Evolutionary conservation across 2,888 invertebrate genomes (phyloP), one percentile per base, ranked within the genome.

Genomic region (Bhutanitis thaidina): DNA sequence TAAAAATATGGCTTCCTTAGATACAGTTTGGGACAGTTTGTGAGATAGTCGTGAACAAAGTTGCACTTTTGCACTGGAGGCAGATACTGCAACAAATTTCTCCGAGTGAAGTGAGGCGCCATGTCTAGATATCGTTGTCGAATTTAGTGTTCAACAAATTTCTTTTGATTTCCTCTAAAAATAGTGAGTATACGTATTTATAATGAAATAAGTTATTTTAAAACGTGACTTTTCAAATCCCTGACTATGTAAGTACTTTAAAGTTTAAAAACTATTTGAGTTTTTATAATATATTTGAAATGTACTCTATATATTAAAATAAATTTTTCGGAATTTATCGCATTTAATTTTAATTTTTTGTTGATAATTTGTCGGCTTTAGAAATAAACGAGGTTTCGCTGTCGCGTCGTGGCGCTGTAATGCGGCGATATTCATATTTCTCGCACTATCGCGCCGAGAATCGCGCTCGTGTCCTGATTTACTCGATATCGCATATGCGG

Each of bases 381-480:
- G 27, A 7, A 20, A 27, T 27, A 8, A 27, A 67, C 55, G 58
- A 63, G 53, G 54, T 37, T 45, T 53, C 52, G 57, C 49, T 40
- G 49, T 55, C 52, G 54, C 62, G 60, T 54, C 61, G 59, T 61
- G 59, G 67, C 65, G 60, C 60, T 65, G 69, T 77, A 78, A 76
- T 74, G 72, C 77, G 73, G 69, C 77, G 72, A 80, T 83, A 74
- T 81, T 75, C 81, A 81, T 86, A 83, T 77, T 76, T 87, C 74
- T 83, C 67, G 56, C 61, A 68, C 55, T 80, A 85, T 85, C 84
- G 69, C 71, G 60, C 64, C 63, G 69, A 66, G 71, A 67, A 82
- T 85, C 81, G 71, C 67, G 64, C 63, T 65, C 72, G 71, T 68
- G 75, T 75, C 59, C 79, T 77, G 83, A 86, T 86, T 82, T 82